Evolutionary conservation across 2,113 vertebrate species (phyloP).

Genomic region (Eubucco bourcierii): DNA sequence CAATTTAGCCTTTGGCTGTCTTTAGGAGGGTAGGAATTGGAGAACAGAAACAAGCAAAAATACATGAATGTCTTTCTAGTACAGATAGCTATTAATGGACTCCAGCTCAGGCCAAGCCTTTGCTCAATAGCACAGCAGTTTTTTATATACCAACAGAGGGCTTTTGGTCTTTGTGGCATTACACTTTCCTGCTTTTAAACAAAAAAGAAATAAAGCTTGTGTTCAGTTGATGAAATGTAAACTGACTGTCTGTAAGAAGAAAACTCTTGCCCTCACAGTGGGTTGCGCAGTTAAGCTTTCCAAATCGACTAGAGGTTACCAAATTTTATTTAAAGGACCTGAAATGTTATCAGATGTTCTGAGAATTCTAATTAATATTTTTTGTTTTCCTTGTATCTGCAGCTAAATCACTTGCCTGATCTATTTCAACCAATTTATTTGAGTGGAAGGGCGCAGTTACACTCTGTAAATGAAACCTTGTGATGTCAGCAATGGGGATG

Average conservation of each 20-base stretch:
- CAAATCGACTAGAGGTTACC: not conserved
- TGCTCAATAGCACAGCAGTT: conserved; percentile 21
- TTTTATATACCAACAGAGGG: conserved; percentile 62
- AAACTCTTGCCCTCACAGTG: not conserved
- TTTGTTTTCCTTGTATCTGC: not conserved
- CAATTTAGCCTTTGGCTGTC: conserved; percentile 58
- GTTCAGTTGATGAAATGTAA: conserved; percentile 51
- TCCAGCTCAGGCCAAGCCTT: conserved; percentile 24
- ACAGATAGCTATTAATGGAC: conserved; percentile 49
- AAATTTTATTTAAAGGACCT: not conserved
- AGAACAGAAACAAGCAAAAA: conserved; percentile 62
- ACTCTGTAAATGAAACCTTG: not conserved
- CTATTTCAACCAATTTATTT: not conserved
- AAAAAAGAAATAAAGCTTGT: conserved; percentile 56
- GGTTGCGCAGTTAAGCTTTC: not conserved
- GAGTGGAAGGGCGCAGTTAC: not conserved
- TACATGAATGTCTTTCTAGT: conserved; percentile 56
- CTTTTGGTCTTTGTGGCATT: conserved; percentile 52
- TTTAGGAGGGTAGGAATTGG: conserved; percentile 45
- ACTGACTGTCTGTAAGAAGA: conserved; percentile 18
- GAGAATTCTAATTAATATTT: not conserved
- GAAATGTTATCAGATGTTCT: not conserved
- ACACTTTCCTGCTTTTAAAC: conserved; percentile 43
- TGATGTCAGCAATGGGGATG: not conserved
- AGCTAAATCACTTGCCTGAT: not conserved